Evolutionary conservation across 2,888 invertebrate species (phyloP), one percentile per base, ranked within the genome.

Genomic region (Chalcosyrphus nemorum): DNA sequence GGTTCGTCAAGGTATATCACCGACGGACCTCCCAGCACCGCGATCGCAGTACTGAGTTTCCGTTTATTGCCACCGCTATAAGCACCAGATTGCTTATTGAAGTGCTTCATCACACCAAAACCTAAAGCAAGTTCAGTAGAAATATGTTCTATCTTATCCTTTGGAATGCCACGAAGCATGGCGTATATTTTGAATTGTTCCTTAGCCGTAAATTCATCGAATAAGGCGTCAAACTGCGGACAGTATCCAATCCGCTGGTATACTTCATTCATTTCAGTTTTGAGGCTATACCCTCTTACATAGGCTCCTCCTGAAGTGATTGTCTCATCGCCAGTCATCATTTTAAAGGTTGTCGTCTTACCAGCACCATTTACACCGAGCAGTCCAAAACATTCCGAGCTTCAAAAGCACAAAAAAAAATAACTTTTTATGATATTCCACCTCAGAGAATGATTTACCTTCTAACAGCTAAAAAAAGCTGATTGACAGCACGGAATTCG

Each of bases 331-430:
- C 97, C 97, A 59, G 97, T 97, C 88, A 97, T 92, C 95, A 97
- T 97, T 92, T 96, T 96, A 90, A 98, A 98, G 0, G 97, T 97
- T 0, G 95, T 95, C 0, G 96, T 97, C 91, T 97, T 97, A 0
- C 97, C 97, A 2, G 97, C 97, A 7, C 97, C 97, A 89, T 97
- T 97, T 0, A 96, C 95, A 0, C 97, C 96, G 57, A 97, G 92
- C 41, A 97, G 91, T 1, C 97, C 97, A 88, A 97, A 97, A 32
- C 82, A 82, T 45, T 82, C 82, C 1, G 78, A 74, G 29, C 82
- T 82, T 11, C 2, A 32, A 32, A 9, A 9, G 11, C 2, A 32
- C 2, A 32, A 32, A 32, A 5, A 41, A 0, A n/a, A 38, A 38
- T 19, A n/a, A n/a, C n/a, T n/a, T n/a, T n/a, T n/a, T n/a, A n/a